Evolutionary conservation across 2,797 vertebrate species (phyloP), one percentile per base, ranked within the genome.

Genomic region (Malacoraja senta): DNA sequence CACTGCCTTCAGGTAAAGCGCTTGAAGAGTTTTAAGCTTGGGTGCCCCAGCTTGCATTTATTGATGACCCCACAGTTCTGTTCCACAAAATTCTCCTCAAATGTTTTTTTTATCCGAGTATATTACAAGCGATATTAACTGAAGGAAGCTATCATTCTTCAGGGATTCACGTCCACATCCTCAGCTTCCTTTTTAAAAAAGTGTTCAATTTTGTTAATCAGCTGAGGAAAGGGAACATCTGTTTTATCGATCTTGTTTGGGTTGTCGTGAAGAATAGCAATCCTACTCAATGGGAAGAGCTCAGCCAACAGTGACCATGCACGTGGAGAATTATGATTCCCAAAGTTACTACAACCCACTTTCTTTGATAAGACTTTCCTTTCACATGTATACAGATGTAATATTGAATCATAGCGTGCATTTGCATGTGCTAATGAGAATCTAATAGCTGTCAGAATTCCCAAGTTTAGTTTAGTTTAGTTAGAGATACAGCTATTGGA

Each of bases 201-300:
- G 32, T 72, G 90, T 44, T 91, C 35, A 74, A 91, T 44, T 91
- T 71, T 72, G 90, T 26, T 29, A 44, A 21, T 74, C 32, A 26
- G 35, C 71, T 91, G n/a, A 74, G 38, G 90, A 44, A 44, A 74
- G 44, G 90, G 21, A 91, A 74, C 35, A 91, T 74, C 90, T 72
- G 90, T 10, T 91, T 72, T 91, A 91, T 44, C 35, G 68, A 26
- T 91, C 38, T 74, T 17, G 38, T 74, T 53, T 53, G 72, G 21
- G 29, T 32, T 32, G 58, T 32, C 15, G 8, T 32, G n/a, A 32
- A 32, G 29, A 63, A 86, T 15, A 32, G 29, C 24, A 63, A 65
- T 86, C 61, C 26, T 15, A 8, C 83, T 86, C 15, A 6, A 29
- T 86, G 81, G 44, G 63, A 86, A 86, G 29, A 65, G 53, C 12